Evolutionary conservation across 2,888 invertebrate species (phyloP).

Genomic region (Glomeris marginata): DNA sequence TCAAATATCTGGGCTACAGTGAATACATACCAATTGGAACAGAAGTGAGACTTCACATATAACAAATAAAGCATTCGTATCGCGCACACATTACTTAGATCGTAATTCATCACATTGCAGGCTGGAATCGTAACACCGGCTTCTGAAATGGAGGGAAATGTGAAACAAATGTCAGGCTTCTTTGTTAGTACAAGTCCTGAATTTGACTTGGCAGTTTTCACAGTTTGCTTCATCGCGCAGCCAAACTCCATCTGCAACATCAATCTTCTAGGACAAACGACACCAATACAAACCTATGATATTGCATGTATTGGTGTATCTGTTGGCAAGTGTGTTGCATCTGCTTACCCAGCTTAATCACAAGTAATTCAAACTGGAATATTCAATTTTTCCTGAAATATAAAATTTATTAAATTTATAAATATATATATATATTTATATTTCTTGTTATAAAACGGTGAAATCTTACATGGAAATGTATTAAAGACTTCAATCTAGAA

Average conservation of each 20-base stretch:
- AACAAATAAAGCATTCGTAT: no score
- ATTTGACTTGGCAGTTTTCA: conserved; percentile 33
- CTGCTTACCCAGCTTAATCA: conserved; percentile 1
- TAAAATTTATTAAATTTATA: no score
- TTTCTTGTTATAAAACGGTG: no score
- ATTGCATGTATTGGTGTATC: conserved; percentile 1
- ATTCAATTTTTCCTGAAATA: no score
- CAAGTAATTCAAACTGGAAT: no score
- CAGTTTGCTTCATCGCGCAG: conserved; percentile 29
- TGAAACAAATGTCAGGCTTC: conserved; percentile 9
- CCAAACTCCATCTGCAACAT: conserved; percentile 23
- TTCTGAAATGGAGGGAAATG: conserved; percentile 6
- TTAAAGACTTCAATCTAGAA: no score
- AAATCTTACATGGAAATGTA: no score
- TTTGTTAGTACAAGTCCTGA: conserved; percentile 26
- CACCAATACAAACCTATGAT: conserved; percentile 21
- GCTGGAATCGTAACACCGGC: conserved; percentile 6
- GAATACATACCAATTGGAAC: conserved; percentile 27
- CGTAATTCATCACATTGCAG: no score
- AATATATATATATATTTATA: no score
- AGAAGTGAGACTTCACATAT: background rate
- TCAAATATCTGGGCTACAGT: conserved; percentile 65
- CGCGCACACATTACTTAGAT: no score
- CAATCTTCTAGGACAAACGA: conserved; percentile 17
- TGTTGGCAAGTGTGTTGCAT: conserved; percentile 7